A percentile compares a stretch with the other conserved stretches of the same genome.
phyloP scores from a whole-genome alignment of 2,797 vertebrate species.

The Gymnopithys bicolor region DNA sequence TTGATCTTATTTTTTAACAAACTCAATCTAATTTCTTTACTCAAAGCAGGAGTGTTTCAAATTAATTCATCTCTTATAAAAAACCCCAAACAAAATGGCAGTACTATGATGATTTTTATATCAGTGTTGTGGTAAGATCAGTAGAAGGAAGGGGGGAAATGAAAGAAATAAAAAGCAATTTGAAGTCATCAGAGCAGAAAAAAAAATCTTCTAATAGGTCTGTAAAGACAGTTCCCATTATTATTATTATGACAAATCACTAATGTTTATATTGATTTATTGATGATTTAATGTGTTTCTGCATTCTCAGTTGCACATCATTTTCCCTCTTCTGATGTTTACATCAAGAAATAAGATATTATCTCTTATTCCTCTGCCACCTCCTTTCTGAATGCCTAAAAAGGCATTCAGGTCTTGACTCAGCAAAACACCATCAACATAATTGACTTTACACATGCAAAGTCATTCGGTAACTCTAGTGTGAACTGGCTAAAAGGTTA shows the following conservation, averaged over 20 bases:
- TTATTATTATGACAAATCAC: neutral
- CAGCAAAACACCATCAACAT: neutral
- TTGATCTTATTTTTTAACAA: neutral
- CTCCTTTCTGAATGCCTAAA: neutral
- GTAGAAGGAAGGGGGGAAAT: neutral
- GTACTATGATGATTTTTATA: neutral
- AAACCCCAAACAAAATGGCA: rapidly evolving
- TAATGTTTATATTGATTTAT: neutral
- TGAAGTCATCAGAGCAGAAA: neutral
- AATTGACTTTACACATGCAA: neutral
- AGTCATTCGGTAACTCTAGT: neutral
- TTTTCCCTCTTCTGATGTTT: neutral
- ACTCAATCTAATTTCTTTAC: neutral
- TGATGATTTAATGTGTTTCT: neutral
- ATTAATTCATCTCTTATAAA: neutral
- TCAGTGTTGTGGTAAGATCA: neutral
- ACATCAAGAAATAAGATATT: neutral
- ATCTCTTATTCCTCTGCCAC: neutral
- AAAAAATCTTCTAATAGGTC: neutral
- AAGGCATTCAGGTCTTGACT: neutral
- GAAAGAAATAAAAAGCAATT: neutral
- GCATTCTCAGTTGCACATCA: neutral
- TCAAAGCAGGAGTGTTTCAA: neutral
- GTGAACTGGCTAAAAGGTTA: neutral
- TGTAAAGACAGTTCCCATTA: neutral